Base-by-base conservation (phyloP, 1,140 invertebrate genomes). In the Drosophila pandora region DNA sequence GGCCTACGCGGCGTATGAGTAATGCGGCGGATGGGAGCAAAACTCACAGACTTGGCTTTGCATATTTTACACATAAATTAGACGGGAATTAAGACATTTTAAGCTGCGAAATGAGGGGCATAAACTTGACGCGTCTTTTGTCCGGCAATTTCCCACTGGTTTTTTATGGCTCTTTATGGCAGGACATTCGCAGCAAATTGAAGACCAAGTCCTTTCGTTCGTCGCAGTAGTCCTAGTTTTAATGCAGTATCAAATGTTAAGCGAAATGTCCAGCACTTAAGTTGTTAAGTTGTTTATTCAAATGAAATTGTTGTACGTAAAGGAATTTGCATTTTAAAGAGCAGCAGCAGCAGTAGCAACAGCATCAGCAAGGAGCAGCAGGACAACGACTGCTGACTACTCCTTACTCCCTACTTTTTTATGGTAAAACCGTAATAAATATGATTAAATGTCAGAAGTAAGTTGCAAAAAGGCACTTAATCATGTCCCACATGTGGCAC, bases 381-480 rank as follows among this genome's bases (percentile, higher is more conserved):
- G 17, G 13, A 9, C 23, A 23, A 6, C 47, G 9, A 12, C 37
- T 23, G 1, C 37, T 23, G 1, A 12, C 48, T 13, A 30, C 30
- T 34, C 17, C 21, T 17, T 30, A 1, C 8, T 28, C 25, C 25
- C 25, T 28, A 28, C 25, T 28, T 28, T 22, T 22, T 48, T 21
- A 22, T 55, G 10, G 39, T 47, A 60, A 59, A 59, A 25, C 60
- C 39, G 57, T 79, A 72, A 82, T 82, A 76, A 81, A 81, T 81
- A 77, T 81, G 79, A 80, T 77, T 73, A 81, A 80, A 85, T 85
- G 77, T 85, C 81, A 81, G 67, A 68, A 76, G 68, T 69, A 79
- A 85, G 67, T 85, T 73, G 61, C 59, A 50, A 85, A 57, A 77
- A 69, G 77, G 68, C 81, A 85, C 81, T 85, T 85, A 85, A 85